Evolutionary conservation across 2,888 invertebrate species (phyloP).

Genomic region (Eristalinus aeneus): DNA sequence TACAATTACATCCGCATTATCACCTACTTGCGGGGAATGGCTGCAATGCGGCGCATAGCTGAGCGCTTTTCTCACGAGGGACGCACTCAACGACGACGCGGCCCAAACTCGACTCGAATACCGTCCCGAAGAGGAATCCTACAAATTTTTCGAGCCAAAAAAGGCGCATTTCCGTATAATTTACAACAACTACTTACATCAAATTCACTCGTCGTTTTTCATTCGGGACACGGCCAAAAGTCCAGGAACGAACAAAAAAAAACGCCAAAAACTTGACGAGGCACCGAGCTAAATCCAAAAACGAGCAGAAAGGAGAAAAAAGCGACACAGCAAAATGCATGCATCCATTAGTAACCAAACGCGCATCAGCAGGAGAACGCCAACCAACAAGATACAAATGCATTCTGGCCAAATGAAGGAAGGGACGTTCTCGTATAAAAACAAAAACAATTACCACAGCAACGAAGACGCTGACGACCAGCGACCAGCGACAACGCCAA

Average conservation of each 20-base stretch:
- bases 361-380: not conserved
- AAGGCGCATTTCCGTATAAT: constrained; percentile 39
- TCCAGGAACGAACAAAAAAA: no score
- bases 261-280: not conserved
- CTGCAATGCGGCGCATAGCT: not conserved
- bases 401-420: constrained; percentile 59
- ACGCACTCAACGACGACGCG: no score
- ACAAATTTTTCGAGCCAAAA: not conserved
- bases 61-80: no score
- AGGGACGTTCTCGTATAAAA: constrained; percentile 46
- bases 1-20: not conserved
- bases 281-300: not conserved
- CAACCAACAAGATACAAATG: constrained; percentile 47
- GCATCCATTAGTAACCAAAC: constrained; percentile 57
- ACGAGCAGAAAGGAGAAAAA: not conserved
- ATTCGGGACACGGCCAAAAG: not conserved
- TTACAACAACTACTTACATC: constrained; percentile 49
- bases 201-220: constrained; percentile 57
- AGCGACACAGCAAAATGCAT: constrained; percentile 33
- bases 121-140: not conserved
- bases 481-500: not conserved
- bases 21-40: not conserved
- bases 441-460: constrained; percentile 64
- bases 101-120: not conserved
- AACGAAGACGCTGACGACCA: not conserved